Evolutionary conservation across 2,113 vertebrate genomes (phyloP), one percentile per base, ranked within the genome.

Genomic region (Fregata magnificens): DNA sequence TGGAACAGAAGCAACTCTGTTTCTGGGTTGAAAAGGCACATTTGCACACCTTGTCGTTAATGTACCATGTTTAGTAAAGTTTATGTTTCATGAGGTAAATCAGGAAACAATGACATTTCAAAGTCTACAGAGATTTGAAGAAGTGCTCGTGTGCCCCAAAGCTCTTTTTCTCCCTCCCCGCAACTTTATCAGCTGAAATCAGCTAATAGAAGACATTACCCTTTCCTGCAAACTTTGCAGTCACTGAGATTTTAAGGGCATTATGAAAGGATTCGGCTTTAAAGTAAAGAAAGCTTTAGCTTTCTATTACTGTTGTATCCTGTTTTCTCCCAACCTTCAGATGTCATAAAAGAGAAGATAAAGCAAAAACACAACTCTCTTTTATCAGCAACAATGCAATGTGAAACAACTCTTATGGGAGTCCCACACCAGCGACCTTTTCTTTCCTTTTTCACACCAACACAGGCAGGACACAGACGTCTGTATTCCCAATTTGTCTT

Each of bases 1-100:
- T 96, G 66, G 84, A 97, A 97, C 93, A 97, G 96, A 96, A 95
- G 90, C 31, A 44, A 82, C 90, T 61, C 93, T 97, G 91, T 96
- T 94, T 61, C 17, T 1, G 32, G 45, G 62, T 77, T 91, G 73
- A 90, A 94, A 89, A 96, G 87, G 84, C 87, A 80, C 90, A 72
- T 91, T 93, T 96, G 93, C 95, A 77, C 96, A 95, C 91, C 95
- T 95, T 96, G 92, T 95, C 6, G 34, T 91, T 96, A 93, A 94
- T 88, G 84, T 93, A 85, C 66, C 87, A 26, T 90, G 84, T 95
- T 96, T 85, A 52, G 92, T 72, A 69, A 87, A 97, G 93, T 95
- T 95, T 96, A 90, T 94, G 62, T 89, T 96, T 93, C 70, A 1
- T 71, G 77, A 87, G 86, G 91, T 96, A 96, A 95, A 96, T 91